Percentiles rank a stretch among this genome's conserved stretches.
These are phyloP conservation scores for Globia sparganii DNA, from an alignment of 2,888 invertebrate species.

Conservation along the genomic window DNA sequence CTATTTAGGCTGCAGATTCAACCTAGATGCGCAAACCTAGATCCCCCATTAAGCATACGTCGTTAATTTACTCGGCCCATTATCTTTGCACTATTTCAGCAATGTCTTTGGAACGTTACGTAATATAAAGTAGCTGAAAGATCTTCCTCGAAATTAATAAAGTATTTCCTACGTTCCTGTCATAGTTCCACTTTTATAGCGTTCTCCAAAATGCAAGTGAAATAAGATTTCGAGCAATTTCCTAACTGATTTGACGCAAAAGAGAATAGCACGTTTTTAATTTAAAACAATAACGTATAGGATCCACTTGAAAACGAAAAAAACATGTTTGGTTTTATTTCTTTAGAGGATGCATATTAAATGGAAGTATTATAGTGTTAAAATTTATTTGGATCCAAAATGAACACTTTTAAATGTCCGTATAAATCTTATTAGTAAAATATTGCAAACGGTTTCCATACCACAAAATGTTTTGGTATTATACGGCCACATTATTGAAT, in stretches of 20 bases:
- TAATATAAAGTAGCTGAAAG: slow-evolving; percentile 28
- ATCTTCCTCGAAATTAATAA: slow-evolving; percentile 44
- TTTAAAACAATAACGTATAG: slow-evolving; percentile 26
- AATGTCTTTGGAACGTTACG: slow-evolving; percentile 53
- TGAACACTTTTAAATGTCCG: background rate
- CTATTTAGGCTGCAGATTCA: slow-evolving; percentile 59
- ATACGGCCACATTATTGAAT: slow-evolving; percentile 15
- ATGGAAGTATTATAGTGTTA: background rate
- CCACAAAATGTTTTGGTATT: slow-evolving; percentile 8
- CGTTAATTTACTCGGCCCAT: slow-evolving; percentile 70
- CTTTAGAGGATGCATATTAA: background rate
- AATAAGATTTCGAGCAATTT: slow-evolving; percentile 29
- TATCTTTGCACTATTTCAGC: slow-evolving; percentile 67
- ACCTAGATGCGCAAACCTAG: slow-evolving; percentile 55
- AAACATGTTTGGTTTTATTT: background rate
- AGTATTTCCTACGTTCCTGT: slow-evolving; percentile 30
- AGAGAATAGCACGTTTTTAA: slow-evolving; percentile 19
- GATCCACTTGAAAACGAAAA: background rate
- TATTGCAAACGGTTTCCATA: slow-evolving; percentile 18
- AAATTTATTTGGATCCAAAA: slow-evolving; percentile 16
- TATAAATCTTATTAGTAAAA: slow-evolving; percentile 9
- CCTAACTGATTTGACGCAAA: slow-evolving; percentile 22
- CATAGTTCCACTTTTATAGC: slow-evolving; percentile 40
- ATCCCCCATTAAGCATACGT: slow-evolving; percentile 64
- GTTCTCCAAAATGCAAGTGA: slow-evolving; percentile 38